phyloP scores from a whole-genome alignment of 2,888 invertebrate genomes.

The Ptychoptera albimana region DNA sequence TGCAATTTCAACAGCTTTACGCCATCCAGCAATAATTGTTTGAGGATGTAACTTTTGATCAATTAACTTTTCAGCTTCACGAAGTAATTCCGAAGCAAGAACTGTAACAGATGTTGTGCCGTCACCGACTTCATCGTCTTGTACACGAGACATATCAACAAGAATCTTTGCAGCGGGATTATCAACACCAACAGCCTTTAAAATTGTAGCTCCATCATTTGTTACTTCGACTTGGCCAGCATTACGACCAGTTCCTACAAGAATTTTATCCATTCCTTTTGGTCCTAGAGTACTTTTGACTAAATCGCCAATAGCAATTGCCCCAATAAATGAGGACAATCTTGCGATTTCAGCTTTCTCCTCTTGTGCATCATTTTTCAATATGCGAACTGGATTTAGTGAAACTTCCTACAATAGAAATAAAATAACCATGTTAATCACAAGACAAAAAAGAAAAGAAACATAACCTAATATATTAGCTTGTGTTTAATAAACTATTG shows the following conservation, averaged over 20 bases:
- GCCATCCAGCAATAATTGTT: constrained; percentile 92
- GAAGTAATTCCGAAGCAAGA: constrained; percentile 76
- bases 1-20: constrained; percentile 73
- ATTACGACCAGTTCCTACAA: constrained; percentile 64
- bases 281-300: constrained; percentile 97
- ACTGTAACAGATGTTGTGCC: constrained; percentile 99
- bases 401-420: constrained; percentile 45
- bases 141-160: constrained; percentile 97
- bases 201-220: constrained; percentile 97
- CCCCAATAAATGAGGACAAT: constrained; percentile 94
- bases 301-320: constrained; percentile 96
- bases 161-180: constrained; percentile 98
- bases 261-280: constrained; percentile 95
- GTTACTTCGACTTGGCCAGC: constrained; percentile 85
- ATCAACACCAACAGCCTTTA: constrained; percentile 91
- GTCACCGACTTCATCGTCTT: constrained; percentile 99
- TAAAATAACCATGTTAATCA: neutral
- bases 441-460: too few species aligned
- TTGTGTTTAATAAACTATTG: too few species aligned
- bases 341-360: constrained; percentile 96
- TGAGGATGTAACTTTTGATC: constrained; percentile 95
- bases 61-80: constrained; percentile 88
- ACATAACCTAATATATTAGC: too few species aligned
- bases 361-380: constrained; percentile 93
- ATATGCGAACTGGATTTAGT: constrained; percentile 83